Base-by-base conservation (phyloP, 2,888 invertebrate genomes). In the Diaphora mendica region DNA sequence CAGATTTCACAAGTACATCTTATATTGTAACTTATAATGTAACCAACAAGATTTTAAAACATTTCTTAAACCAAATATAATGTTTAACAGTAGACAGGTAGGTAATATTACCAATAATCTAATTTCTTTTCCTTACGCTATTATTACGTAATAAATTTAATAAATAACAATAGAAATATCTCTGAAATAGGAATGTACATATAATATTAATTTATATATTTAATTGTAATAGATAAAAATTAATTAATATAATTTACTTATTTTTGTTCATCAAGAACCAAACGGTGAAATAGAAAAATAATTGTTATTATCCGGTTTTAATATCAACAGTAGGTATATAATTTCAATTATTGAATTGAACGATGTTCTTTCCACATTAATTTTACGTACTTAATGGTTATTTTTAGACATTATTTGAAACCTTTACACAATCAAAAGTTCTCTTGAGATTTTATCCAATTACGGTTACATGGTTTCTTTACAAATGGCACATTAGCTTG, bases 251-350 rank as follows among this genome's bases (percentile, higher is more conserved):
- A 82, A 84, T 84, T 85, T 85, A 82, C 78, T 82, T 83, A 85
- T 74, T 75, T 77, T 76, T 72, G 79, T 88, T 84, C 80, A 82
- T 82, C 42, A 77, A 71, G 83, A 88, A 85, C 82, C 71, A 85
- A 86, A 84, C 73, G 72, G 79, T 78, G 81, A 81, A 81, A 78
- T 88, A 89, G 81, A 88, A 89, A 89, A 88, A 89, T 87, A 88
- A 83, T 78, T 82, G 79, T 79, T 81, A 82, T 71, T 77, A 83
- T 82, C 74, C 82, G 81, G 68, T 74, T 78, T 84, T 83, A 85
- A 85, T 85, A 85, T 77, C 80, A 79, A 85, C 75, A 76, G 76
- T 59, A 26, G 4, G 26, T 59, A 55, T 80, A 77, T 76, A 80
- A 76, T 73, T 82, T 85, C 76, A 85, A 82, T 79, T 77, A 79